Conservation (phyloP, 2,888 invertebrate species). For the Anaspis maculata region DNA sequence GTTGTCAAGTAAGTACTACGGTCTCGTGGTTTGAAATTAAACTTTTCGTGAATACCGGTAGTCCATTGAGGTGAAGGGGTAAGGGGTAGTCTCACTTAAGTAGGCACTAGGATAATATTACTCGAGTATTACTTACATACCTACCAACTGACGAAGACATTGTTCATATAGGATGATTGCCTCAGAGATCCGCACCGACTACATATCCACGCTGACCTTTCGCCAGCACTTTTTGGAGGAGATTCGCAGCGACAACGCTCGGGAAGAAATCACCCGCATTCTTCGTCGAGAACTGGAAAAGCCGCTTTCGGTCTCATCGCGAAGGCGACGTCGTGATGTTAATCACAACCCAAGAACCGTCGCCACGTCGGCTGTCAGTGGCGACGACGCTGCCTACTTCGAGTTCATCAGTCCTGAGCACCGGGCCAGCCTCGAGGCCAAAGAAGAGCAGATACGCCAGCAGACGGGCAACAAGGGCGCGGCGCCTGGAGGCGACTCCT, state of each 20-base stretch:
- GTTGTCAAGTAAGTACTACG: no score
- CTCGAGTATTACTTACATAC: no score
- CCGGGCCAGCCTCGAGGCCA: constrained; percentile 44
- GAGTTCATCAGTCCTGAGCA: constrained; percentile 69
- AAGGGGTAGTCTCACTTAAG: no score
- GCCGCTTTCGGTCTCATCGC: constrained; percentile 4
- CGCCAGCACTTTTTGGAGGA: constrained; percentile 31
- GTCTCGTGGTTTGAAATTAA: no score
- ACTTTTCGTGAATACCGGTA: no score
- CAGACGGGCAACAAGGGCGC: constrained; percentile 56
- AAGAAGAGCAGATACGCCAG: constrained; percentile 54
- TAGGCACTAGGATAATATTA: no score
- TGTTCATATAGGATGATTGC: constrained; percentile 36
- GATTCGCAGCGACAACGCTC: constrained; percentile 25
- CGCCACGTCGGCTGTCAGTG: no score
- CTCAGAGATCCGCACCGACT: constrained; percentile 36
- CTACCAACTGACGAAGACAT: no score
- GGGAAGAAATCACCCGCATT: constrained; percentile 30
- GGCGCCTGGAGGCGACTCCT: constrained; percentile 66
- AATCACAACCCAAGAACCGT: constrained; percentile 29
- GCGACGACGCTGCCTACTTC: constrained; percentile 48
- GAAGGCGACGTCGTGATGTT: constrained; percentile 19
- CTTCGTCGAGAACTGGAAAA: constrained; percentile 23
- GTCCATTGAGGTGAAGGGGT: no score
- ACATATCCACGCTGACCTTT: constrained; percentile 31